Percentiles rank a stretch among this genome's conserved stretches.
Conservation (phyloP, 2,888 invertebrate genomes). For the Sinodicranocentrus sp. region DNA sequence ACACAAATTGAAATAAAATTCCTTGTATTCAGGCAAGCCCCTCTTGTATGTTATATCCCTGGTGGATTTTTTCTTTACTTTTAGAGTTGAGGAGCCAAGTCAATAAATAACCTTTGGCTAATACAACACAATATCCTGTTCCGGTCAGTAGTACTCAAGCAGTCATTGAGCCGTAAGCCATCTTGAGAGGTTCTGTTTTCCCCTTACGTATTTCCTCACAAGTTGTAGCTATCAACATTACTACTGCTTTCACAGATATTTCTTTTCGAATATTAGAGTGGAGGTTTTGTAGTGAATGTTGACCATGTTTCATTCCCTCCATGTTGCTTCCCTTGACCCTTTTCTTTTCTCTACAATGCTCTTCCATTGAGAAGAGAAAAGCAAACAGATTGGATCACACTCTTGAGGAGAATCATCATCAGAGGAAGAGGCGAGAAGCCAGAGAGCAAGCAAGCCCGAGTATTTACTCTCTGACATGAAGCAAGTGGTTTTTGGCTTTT, state of each 20-base stretch:
- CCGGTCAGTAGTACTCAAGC: conserved; percentile 24
- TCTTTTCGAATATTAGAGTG: too few species aligned
- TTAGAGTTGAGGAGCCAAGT: conserved; percentile 25
- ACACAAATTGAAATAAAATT: conserved; percentile 8
- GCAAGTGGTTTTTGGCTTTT: conserved; percentile 14
- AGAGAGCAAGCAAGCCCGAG: not conserved
- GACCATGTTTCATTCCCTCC: too few species aligned
- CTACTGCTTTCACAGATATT: too few species aligned
- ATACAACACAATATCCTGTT: conserved; percentile 35
- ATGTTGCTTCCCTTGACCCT: conserved; percentile 33
- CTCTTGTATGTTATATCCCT: not conserved
- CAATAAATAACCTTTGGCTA: conserved; percentile 48
- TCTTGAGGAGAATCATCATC: conserved; percentile 4
- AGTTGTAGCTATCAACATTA: too few species aligned
- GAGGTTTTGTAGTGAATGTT: too few species aligned
- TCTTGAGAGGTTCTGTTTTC: not conserved
- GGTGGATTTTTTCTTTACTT: not conserved
- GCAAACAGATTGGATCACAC: conserved; percentile 50
- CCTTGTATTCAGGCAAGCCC: not conserved
- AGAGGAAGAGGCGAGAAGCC: conserved; percentile 7
- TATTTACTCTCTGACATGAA: conserved; percentile 12
- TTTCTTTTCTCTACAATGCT: conserved; percentile 6
- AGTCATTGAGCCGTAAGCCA: conserved; percentile 24
- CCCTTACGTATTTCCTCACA: too few species aligned
- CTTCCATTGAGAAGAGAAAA: conserved; percentile 14